Base-by-base conservation (phyloP, 92 coral and sea anemone species). In the Galaxea fascicularis region DNA sequence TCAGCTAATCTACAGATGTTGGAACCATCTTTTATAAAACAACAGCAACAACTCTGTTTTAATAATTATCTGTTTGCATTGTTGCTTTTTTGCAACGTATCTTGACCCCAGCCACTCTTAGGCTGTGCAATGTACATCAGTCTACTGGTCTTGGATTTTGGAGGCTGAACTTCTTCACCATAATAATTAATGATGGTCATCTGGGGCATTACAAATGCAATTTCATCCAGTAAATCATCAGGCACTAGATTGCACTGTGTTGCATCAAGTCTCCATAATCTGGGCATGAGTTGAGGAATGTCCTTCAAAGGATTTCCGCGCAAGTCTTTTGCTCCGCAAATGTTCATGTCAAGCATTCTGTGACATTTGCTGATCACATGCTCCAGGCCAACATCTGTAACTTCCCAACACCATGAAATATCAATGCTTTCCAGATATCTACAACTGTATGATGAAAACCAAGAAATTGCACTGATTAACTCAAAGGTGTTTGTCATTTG, bases 331-430 rank as follows among this genome's bases (percentile, higher is more conserved):
- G 93, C 71, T 31, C 99, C 99, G 78, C 93, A 80, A 27, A 96
- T 84, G 35, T 74, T 89, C 58, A 93, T 77, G 35, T 76, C 81
- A 87, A 88, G 74, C 91, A 96, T 83, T 28, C 72, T 78, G 62
- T 59, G 72, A 44, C 99, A 94, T 14, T 80, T 87, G 60, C 45
- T 29, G 21, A 96, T 78, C 49, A 96, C 87, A 68, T 85, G 87
- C 8, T 77, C 65, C n/a, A 96, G 91, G 31, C 99, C 99, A 21
- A 45, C 87, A 83, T 96, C 99, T 63, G 97, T 90, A 22, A 96
- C 76, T 56, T 88, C 91, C 96, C 99, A 96, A 69, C 99, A 96
- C 99, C 99, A 96, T 11, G 99, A 93, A 20, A 96, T 90, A 60
- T 96, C 91, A 21, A 96, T 82, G 25, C 83, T 76, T 24, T 81